Evolutionary conservation across 2,797 vertebrate species (phyloP).

Genomic region (Chanos chanos): DNA sequence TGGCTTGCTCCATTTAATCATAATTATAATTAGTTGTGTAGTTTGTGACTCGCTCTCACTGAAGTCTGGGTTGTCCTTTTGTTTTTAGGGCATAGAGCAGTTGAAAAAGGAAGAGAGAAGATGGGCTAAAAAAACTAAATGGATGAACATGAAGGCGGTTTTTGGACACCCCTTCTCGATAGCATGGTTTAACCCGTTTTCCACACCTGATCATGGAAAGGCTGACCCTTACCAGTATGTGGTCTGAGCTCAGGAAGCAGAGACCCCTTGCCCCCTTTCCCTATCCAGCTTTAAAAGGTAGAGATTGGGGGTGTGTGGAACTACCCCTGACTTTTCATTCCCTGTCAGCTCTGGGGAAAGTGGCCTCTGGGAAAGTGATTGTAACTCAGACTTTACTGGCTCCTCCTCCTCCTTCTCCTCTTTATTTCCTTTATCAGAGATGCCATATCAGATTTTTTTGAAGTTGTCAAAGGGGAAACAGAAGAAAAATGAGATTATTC

Average conservation of each 20-base stretch:
- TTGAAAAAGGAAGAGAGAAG: constrained; percentile 99
- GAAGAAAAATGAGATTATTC: too few relatives aligned
- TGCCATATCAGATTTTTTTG: not conserved
- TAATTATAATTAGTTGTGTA: not conserved
- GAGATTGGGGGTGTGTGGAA: constrained; percentile 37
- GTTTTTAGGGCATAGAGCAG: constrained; percentile 99
- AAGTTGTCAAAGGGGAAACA: too few relatives aligned
- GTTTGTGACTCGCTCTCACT: constrained; percentile 52
- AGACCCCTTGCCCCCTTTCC: constrained; percentile 7
- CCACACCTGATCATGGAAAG: constrained; percentile 96
- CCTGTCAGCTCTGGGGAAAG: not conserved
- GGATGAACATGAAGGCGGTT: constrained; percentile 99
- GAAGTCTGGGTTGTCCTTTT: constrained; percentile 78
- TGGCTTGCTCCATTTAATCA: constrained; percentile 19
- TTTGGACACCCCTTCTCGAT: constrained; percentile 99
- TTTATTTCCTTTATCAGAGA: not conserved
- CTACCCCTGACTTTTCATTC: not conserved
- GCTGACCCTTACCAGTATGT: constrained; percentile 99
- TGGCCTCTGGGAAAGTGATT: not conserved
- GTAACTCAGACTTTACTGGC: too few relatives aligned
- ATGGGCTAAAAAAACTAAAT: constrained; percentile 99
- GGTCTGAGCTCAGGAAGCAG: constrained; percentile 80
- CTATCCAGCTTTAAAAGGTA: constrained; percentile 31
- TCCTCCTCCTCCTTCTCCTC: not conserved
- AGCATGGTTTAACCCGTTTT: constrained; percentile 98